Evolutionary conservation across 2,797 vertebrate species (phyloP), one percentile per base, ranked within the genome.

Genomic region (Miichthys miiuy): DNA sequence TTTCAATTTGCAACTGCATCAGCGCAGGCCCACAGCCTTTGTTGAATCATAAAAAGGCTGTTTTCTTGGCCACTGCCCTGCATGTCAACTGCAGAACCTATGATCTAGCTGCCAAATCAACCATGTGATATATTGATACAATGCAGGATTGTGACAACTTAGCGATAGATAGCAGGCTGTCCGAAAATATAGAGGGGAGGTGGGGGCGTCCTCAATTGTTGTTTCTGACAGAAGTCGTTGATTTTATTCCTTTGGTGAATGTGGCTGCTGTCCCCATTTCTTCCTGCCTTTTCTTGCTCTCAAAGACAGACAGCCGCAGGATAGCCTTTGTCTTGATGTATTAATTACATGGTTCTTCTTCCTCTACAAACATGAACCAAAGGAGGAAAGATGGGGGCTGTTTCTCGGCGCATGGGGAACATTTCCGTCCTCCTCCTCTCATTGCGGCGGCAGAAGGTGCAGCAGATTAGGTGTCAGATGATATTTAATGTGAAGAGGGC

Each of bases 381-480:
- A 69, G 3, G 47, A 30, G 57, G 41, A 56, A 65, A 58, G 73
- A 75, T 54, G 72, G 62, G 44, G 64, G 47, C 38, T 67, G 47
- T 47, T 85, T 76, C 67, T 20, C 2, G 0, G 7, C 68, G 65
- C 23, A 3, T 0, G 34, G 69, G 84, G 70, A 79, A 42, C 78
- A 17, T 62, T 76, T 80, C 75, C 42, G 63, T 90, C 88, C 79
- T 84, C 83, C 81, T 78, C 84, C 76, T 83, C 84, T 85, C 85
- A 80, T 78, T 54, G n/a, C 77, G 0, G 83, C 14, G 20, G 76
- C 90, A 93, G 93, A 93, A 93, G 92, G 92, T 90, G 87, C 81
- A 25, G 92, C 82, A 89, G 91, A 93, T 93, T 91, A 93, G 89
- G 90, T 93, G 92, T 93, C 92, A 86, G 91, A 92, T 91, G 90